Evolutionary conservation across 1,140 invertebrate genomes (phyloP), one percentile per base, ranked within the genome.

Genomic region (Trichogramma pretiosum): DNA sequence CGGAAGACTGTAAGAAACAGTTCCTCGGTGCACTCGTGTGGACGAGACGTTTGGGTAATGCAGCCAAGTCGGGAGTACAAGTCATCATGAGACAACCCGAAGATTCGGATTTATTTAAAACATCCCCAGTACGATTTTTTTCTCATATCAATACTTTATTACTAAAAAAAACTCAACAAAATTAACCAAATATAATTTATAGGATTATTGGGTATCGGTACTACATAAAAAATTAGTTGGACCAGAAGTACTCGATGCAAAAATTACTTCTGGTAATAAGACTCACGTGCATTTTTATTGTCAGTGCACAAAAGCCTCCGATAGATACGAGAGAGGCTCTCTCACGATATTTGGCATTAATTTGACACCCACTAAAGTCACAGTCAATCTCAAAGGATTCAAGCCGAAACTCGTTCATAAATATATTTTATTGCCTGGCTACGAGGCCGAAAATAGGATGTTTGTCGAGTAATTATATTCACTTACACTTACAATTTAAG

Each of bases 171-270:
- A 28, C 24, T 28, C 5, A 7, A 28, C 11, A 34, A 26, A n/a
- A 24, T 5, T 1, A 36, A 45, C 36, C 19, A n/a, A 28, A 28
- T 14, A 18, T 32, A 39, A 32, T 24, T 40, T 60, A 45, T 51
- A 75, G 74, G 69, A 72, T 53, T 75, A 68, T 53, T 75, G 73
- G 68, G 63, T 74, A 13, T 72, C 73, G 0, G 43, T 74, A 13
- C 59, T 76, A 7, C 64, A 76, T 54, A 76, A 76, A 56, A 65
- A 49, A 30, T 54, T 76, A 23, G 65, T 74, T 2, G 73, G 73
- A 0, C 56, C 51, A 8, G 55, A 65, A 60, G 73, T 74, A 17
- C 56, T 76, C 22, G 67, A 74, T 18, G 50, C 58, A 1, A 63
- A 56, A 50, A 50, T 68, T 21, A 44, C 48, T 24, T 52, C 53